Conservation (phyloP, 2,113 vertebrate genomes). For the Larimichthys polyactis region DNA sequence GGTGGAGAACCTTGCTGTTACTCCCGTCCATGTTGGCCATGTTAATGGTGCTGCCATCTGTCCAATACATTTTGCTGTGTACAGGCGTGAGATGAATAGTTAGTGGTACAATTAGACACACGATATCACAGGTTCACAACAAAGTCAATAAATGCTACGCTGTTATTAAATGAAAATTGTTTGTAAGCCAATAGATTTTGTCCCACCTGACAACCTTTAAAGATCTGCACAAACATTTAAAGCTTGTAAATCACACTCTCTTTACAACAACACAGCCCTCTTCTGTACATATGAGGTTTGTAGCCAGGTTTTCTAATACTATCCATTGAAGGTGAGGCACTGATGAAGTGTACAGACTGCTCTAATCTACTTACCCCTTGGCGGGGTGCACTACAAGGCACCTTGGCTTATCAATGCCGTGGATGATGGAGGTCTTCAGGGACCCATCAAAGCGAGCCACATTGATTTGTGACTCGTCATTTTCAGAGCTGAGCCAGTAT, state of each 20-base stretch:
- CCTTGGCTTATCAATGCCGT: constrained; percentile 97
- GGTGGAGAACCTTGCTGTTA: constrained; percentile 97
- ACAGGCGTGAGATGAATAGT: constrained; percentile 33
- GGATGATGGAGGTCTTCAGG: constrained; percentile 97
- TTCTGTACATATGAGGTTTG: constrained; percentile 20
- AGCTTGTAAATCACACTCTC: constrained; percentile 2
- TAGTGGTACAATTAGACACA: constrained; percentile 12
- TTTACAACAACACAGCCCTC: not conserved
- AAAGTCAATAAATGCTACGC: constrained; percentile 18
- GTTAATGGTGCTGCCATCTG: constrained; percentile 96
- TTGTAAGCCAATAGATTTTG: constrained; percentile 19
- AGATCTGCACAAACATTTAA: not conserved
- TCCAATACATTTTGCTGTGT: constrained; percentile 96
- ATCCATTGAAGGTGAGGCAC: constrained; percentile 38
- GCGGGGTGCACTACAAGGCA: constrained; percentile 95
- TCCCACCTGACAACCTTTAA: constrained; percentile 11
- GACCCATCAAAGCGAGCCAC: constrained; percentile 97
- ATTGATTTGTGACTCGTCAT: constrained; percentile 98
- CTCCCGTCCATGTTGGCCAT: constrained; percentile 99
- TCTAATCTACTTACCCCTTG: constrained; percentile 92
- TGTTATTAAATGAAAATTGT: constrained; percentile 19
- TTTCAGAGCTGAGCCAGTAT: constrained; percentile 99
- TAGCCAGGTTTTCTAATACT: constrained; percentile 17
- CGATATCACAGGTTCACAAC: constrained; percentile 20
- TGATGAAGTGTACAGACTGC: constrained; percentile 51